These are phyloP conservation scores for Taeniopygia guttata DNA, from an alignment of 2,797 vertebrate genomes.

Conservation along the genomic window DNA sequence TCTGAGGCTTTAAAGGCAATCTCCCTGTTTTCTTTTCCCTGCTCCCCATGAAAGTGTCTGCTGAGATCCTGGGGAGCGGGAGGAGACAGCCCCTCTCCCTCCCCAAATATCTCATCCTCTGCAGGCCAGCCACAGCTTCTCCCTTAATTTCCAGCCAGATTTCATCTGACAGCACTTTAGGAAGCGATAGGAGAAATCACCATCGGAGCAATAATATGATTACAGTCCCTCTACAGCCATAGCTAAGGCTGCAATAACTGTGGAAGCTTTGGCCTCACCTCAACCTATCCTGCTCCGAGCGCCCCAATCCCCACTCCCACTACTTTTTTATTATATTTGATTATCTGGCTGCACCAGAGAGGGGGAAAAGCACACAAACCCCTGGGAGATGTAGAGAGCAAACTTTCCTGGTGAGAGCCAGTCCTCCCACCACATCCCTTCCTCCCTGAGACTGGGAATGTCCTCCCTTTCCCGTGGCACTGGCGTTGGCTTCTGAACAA, in stretches of 20 bases:
- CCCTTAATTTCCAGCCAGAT: constrained; percentile 28
- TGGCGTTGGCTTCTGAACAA: background rate
- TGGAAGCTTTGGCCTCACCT: background rate
- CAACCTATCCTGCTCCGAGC: background rate
- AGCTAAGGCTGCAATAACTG: constrained; percentile 24
- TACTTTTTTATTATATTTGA: background rate
- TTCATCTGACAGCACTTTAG: constrained; percentile 11
- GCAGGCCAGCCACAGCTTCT: background rate
- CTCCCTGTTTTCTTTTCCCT: background rate
- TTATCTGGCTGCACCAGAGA: background rate
- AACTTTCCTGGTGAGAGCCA: background rate
- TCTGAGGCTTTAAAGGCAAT: constrained; percentile 27
- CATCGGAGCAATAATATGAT: background rate
- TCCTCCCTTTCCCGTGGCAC: background rate
- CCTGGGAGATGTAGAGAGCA: background rate
- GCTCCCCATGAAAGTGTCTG: background rate
- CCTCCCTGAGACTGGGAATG: background rate
- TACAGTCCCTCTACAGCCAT: constrained; percentile 7
- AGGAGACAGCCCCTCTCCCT: background rate
- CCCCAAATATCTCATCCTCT: background rate
- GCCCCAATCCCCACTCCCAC: background rate
- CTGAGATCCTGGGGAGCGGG: background rate
- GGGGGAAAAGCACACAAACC: background rate
- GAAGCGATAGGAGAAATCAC: background rate
- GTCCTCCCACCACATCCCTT: background rate